A percentile compares a stretch with the other conserved stretches of the same genome.
phyloP scores from a whole-genome alignment of 2,113 vertebrate genomes.

The Cavia aperea region DNA sequence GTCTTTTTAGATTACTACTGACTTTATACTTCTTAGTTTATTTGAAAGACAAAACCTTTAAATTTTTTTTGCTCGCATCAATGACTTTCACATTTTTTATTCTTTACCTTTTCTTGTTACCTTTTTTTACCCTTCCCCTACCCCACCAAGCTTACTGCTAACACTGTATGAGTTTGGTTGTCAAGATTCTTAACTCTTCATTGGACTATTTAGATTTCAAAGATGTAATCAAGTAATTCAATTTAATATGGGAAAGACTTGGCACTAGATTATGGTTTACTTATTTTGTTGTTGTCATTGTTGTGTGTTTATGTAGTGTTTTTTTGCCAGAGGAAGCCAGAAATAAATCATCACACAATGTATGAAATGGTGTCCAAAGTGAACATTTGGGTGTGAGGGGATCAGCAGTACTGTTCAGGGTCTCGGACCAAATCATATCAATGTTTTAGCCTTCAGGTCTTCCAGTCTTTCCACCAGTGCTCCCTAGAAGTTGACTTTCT shows the following conservation, averaged over 20 bases:
- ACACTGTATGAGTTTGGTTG: neutral
- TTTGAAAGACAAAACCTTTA: conserved; percentile 17
- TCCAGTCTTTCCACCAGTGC: neutral
- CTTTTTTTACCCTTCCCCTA: neutral
- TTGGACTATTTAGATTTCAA: neutral
- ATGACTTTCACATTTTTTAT: neutral
- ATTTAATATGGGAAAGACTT: neutral
- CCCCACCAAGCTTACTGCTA: neutral
- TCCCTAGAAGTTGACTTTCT: neutral
- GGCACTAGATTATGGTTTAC: neutral
- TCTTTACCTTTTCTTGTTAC: neutral
- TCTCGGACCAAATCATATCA: neutral
- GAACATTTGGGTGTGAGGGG: neutral
- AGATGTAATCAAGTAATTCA: conserved; percentile 27
- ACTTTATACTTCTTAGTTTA: neutral
- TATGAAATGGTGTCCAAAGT: neutral
- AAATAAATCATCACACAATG: neutral
- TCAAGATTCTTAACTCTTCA: neutral
- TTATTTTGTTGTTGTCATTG: neutral
- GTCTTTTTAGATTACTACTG: neutral
- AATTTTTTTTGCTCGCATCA: neutral
- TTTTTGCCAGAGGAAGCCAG: neutral
- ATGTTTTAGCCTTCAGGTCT: neutral
- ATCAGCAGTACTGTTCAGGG: neutral
- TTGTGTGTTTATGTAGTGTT: neutral